Evolutionary conservation across 2,113 vertebrate genomes (phyloP).

Genomic region (Rallus limicola): DNA sequence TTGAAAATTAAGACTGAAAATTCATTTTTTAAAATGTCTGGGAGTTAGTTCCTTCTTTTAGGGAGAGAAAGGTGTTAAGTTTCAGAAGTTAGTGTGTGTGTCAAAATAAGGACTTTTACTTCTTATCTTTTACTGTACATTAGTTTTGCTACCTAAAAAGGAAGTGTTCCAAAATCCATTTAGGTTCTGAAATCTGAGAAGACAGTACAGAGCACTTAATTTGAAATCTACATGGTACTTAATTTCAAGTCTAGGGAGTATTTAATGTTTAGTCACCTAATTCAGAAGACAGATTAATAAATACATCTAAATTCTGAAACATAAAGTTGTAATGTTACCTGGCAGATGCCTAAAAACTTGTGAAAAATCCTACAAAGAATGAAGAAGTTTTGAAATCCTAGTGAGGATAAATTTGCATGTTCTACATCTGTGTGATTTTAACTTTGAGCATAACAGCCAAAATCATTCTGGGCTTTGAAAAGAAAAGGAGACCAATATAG

Average conservation of each 20-base stretch:
- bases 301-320: neutral
- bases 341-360: neutral
- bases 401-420: rapidly evolving
- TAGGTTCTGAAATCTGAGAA: neutral
- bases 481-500: neutral
- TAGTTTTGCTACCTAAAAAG: neutral
- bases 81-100: neutral
- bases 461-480: neutral
- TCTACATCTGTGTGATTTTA: neutral
- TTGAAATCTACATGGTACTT: neutral
- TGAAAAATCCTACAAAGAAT: neutral
- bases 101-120: neutral
- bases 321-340: neutral
- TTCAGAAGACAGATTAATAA: neutral
- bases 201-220: neutral
- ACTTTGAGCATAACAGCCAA: neutral
- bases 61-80: neutral
- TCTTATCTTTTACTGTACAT: neutral
- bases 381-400: neutral
- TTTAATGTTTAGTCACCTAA: neutral
- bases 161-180: neutral
- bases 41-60: neutral
- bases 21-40: neutral
- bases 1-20: neutral
- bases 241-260: neutral